Base-by-base conservation (phyloP, 2,797 vertebrate species). In the Danio jaintianensis region DNA sequence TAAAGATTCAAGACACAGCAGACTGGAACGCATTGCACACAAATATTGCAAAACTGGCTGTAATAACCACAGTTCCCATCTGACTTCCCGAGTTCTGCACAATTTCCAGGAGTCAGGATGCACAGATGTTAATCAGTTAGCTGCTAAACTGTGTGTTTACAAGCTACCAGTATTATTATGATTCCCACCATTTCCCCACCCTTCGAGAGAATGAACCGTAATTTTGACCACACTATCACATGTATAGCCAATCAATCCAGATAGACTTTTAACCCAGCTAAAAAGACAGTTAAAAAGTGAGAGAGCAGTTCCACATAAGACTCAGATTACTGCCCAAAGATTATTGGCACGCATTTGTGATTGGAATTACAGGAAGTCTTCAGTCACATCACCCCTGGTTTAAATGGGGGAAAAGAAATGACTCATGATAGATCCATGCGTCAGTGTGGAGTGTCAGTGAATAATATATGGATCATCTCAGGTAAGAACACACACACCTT, bases 401-500 rank as follows among this genome's bases (percentile, higher is more conserved):
- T 45, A 9, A 36, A 42, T 38, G 55, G 16, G 55, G 16, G 20
- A 70, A 56, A 47, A 77, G 67, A 38, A 16, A 11, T 76, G 7
- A 59, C 45, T 78, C 75, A 58, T 45, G 40, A 72, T 45, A 10
- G 18, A 62, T 48, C 69, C 22, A 52, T 22, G 29, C 42, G 29
- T 20, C 45, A n/a, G 12, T 38, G 9, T 55, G 16, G 64, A 38
- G 43, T 64, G 42, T 62, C 36, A 42, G 55, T 58, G 22, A 48
- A 50, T 79, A 82, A 79, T 69, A 58, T 45, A 45, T 45, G 18
- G 43, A 20, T 22, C n/a, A 29, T 81, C 55, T 76, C 61, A 73
- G 45, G 58, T 78, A 64, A 63, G 56, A 70, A 77, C 15, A 52
- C 29, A 62, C 7, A 18, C 16, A 50, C 42, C 43, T 7, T 13